Evolutionary conservation across 2,113 vertebrate species (phyloP), one percentile per base, ranked within the genome.

Genomic region (Oplegnathus fasciatus): DNA sequence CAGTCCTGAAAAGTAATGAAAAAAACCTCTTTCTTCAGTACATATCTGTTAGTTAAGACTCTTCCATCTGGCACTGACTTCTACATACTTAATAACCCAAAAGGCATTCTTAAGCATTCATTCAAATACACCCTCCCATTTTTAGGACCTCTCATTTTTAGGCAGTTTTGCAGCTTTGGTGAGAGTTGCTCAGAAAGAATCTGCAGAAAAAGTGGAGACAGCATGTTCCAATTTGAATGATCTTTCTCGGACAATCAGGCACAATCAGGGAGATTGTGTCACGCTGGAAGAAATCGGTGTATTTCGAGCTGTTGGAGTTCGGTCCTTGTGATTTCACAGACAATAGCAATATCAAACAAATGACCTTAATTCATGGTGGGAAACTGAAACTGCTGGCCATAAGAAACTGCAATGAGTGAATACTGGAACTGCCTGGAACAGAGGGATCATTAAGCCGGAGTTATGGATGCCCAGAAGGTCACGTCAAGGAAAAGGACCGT

Each of bases 201-300:
- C 22, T 58, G 44, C 65, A 37, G 57, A 60, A 72, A 55, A 50
- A 77, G 7, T 7, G 6, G 28, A 75, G 52, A 69, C 71, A 66
- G 46, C 75, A 58, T 81, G 81, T 79, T 78, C 81, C 73, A 85
- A 80, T 86, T 87, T 75, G 69, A 88, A 83, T 42, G 69, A 81
- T 87, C 64, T 82, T 78, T 62, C 66, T 32, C 28, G n/a, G 67
- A 84, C 82, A 76, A 73, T 86, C 76, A 81, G 84, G 60, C 83
- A 84, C 72, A 91, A 84, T 91, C 88, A 85, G 74, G 78, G 34
- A 69, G 83, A 82, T 32, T 69, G 61, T 83, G 82, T 89, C 67
- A 80, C 9, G 1, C 84, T 71, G 81, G 30, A 78, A 61, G 70
- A 78, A 86, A 80, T 26, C 26, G 22, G 32, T 71, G 68, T 73